These are phyloP conservation scores for Entosphenus tridentatus DNA, from an alignment of 2,113 vertebrate genomes.

Conservation along the genomic window DNA sequence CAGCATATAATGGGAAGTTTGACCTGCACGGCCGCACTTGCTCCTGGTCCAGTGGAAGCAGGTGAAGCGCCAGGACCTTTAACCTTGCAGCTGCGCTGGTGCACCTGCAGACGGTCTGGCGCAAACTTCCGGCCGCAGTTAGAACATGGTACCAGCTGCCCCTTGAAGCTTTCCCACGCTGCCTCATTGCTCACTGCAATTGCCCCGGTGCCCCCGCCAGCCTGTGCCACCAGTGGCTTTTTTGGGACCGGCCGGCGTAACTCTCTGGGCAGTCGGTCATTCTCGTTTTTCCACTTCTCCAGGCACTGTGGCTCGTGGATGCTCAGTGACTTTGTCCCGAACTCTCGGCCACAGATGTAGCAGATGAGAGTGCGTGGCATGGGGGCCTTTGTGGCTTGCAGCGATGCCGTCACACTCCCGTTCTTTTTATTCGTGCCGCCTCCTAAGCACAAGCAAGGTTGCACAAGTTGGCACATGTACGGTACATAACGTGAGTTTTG, in stretches of 20 bases:
- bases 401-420: too few species aligned
- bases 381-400: constrained; percentile 5
- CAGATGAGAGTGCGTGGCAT: constrained; percentile 15
- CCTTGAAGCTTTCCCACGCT: constrained; percentile 33
- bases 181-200: constrained; percentile 32
- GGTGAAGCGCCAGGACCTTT: neutral
- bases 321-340: constrained; percentile 20
- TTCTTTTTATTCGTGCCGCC: too few species aligned
- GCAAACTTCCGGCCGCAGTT: constrained; percentile 36
- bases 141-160: constrained; percentile 32
- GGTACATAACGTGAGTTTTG: too few species aligned
- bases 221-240: constrained; percentile 8
- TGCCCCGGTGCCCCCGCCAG: constrained; percentile 24
- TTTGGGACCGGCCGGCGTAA: constrained; percentile 13
- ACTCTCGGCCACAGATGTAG: constrained; percentile 21
- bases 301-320: constrained; percentile 22
- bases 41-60: too few species aligned
- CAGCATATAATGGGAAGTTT: too few species aligned
- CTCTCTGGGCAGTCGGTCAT: constrained; percentile 15
- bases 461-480: too few species aligned
- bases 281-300: constrained; percentile 22
- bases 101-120: constrained; percentile 37
- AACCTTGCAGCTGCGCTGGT: constrained; percentile 33
- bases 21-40: too few species aligned
- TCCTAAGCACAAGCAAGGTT: too few species aligned